Percentiles rank a stretch among this genome's conserved stretches.
These are phyloP conservation scores for Oncorhynchus gorbuscha DNA, from an alignment of 2,113 vertebrate genomes.

Conservation along the genomic window DNA sequence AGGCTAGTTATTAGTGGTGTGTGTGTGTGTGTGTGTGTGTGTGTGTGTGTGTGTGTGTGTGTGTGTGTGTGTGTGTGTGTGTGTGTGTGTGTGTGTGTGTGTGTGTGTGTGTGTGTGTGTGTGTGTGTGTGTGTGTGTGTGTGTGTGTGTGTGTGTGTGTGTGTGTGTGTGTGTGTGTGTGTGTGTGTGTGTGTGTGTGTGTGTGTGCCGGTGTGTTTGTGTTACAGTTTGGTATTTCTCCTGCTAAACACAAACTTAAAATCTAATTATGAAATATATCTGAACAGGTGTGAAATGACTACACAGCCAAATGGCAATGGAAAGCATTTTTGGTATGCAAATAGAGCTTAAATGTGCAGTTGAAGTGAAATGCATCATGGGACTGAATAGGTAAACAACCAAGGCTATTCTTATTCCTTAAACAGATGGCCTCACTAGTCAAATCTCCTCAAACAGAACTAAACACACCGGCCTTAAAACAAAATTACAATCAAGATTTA, in stretches of 20 bases:
- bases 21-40: too few species aligned
- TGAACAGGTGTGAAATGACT: neutral
- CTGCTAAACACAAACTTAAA: neutral
- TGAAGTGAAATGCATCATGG: conserved; percentile 69
- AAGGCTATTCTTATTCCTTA: conserved; percentile 73
- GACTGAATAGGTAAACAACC: conserved; percentile 72
- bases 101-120: too few species aligned
- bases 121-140: neutral
- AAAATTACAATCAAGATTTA: conserved; percentile 59
- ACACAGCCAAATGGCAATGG: neutral
- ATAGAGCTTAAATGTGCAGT: conserved; percentile 73
- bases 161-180: too few species aligned
- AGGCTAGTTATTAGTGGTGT: neutral
- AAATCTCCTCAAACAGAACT: conserved; percentile 70
- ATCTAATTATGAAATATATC: neutral
- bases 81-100: neutral
- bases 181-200: too few species aligned
- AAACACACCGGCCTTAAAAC: conserved; percentile 72
- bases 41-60: too few species aligned
- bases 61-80: too few species aligned
- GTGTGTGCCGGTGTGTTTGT: neutral
- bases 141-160: neutral
- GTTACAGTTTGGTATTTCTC: neutral
- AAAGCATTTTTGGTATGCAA: conserved; percentile 49
- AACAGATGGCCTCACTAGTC: conserved; percentile 76